Base-by-base conservation (phyloP, 2,888 invertebrate species). In the Trichopoda pennipes region DNA sequence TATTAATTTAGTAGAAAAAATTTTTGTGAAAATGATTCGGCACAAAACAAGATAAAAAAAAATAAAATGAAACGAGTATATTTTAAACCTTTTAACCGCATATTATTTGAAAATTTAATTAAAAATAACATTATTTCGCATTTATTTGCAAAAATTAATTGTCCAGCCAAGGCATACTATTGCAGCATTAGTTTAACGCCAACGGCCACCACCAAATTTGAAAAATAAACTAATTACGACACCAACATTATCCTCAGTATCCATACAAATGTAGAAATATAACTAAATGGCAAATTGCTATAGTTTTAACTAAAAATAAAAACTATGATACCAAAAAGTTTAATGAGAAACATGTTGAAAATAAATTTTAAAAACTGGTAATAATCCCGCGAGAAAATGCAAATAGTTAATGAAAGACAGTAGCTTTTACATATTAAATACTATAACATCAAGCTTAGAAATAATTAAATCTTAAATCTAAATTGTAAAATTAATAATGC, bases 111-210 rank as follows among this genome's bases (percentile, higher is more conserved):
- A 56, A 72, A 72, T 82, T 82, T 79, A 82, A 82, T 82, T 82
- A 82, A 79, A 82, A 79, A 72, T 70, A 79, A 79, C 73, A 79
- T 73, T 79, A 82, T 75, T 75, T 75, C 44, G 68, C 64, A 69
- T 81, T 78, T 28, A 58, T 63, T 72, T 68, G 75, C 38, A 76
- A 75, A 79, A 76, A 75, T 75, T 82, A 82, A 79, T 82, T 82
- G 79, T 79, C 61, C 72, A 82, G 66, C 75, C 79, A 72, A 82
- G 68, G 58, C n/a, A 79, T 58, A 63, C n/a, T 44, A 23, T 63
- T 75, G 72, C 61, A 53, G 66, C 72, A 68, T 75, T 79, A 56
- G 75, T 60, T 76, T 49, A 42, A 68, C 66, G 79, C 38, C 49
- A 63, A 16, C 32, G 56, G 17, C 63, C 49, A 55, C 21, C 23